A percentile compares a stretch with the other conserved stretches of the same genome.
Evolutionary conservation across 1,140 invertebrate species (phyloP).

Genomic region (Rhagoletis zephyria): DNA sequence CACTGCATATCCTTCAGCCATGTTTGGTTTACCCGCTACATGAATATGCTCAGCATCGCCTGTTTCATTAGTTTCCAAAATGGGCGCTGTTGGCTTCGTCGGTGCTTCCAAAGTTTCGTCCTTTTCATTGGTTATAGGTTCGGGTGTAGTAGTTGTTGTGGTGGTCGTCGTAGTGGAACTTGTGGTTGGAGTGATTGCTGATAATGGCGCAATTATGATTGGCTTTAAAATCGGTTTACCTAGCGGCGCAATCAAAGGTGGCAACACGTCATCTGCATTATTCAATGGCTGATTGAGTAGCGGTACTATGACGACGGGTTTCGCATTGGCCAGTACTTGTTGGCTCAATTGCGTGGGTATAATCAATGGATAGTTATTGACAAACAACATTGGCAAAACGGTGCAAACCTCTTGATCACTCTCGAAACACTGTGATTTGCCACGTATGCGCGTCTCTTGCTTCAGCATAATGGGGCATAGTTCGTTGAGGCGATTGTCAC

Average conservation of each 20-base stretch:
- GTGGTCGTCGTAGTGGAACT: slow-evolving; percentile 54
- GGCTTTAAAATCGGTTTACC: slow-evolving; percentile 66
- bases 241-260: slow-evolving; percentile 66
- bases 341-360: slow-evolving; percentile 41
- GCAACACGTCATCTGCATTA: slow-evolving; percentile 69
- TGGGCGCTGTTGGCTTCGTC: background rate
- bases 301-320: slow-evolving; percentile 63
- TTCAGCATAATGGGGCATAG: slow-evolving; percentile 79
- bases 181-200: background rate
- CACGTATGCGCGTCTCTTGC: slow-evolving; percentile 80
- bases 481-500: slow-evolving; percentile 80
- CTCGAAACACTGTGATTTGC: slow-evolving; percentile 76
- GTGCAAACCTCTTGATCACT: slow-evolving; percentile 74
- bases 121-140: background rate
- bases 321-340: slow-evolving; percentile 50
- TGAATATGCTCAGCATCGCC: background rate
- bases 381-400: slow-evolving; percentile 71
- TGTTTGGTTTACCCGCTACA: background rate
- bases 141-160: slow-evolving; percentile 59
- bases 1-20: background rate
- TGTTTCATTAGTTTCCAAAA: slow-evolving; percentile 25
- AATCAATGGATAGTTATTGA: slow-evolving; percentile 59
- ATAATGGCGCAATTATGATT: slow-evolving; percentile 58
- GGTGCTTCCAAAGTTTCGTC: slow-evolving; percentile 2
- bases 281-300: slow-evolving; percentile 63